Evolutionary conservation across 1,140 invertebrate genomes (phyloP), one percentile per base, ranked within the genome.

Genomic region (Drosophila azteca): DNA sequence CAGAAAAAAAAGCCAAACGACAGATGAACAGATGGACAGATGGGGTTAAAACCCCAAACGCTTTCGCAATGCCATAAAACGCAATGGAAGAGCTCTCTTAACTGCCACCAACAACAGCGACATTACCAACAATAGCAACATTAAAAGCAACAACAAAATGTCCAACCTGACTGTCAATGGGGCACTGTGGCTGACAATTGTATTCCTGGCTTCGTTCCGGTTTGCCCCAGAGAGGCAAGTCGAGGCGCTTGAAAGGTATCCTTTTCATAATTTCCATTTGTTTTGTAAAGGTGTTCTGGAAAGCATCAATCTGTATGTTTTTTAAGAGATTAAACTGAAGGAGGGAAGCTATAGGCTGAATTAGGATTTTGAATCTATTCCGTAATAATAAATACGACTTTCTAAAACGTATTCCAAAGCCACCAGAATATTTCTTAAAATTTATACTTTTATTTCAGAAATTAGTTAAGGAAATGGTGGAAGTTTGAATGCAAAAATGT

Each of bases 51-150:
- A 26, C 17, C 20, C 11, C 29, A 57, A 24, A 31, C 20, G 52
- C 70, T 73, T 50, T 57, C n/a, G 45, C 67, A 61, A 55, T 72
- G 63, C 68, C 77, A 79, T 79, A 79, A 79, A 79, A 79, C 68
- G 77, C 77, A 79, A 73, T 79, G 74, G 35, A 39, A 39, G 69
- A 79, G 68, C 77, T 41, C 51, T 49, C 69, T 77, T 77, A 79
- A 79, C 76, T 52, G 72, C 55, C 62, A 65, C 17, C 31, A 53
- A 17, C 51, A 53, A 48, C 61, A 63, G n/a, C 17, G 5, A 26
- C 24, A 26, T 26, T 26, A 26, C 24, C 35, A 4, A 54, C 52
- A 54, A 54, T 6, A 22, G 52, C 31, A 50, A 17, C 41, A 52
- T 17, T 17, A 24, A 52, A 51, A 15, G 24, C 54, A 59, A 75